Evolutionary conservation across 2,113 vertebrate genomes (phyloP).

Genomic region (Ariopsis seemanni): DNA sequence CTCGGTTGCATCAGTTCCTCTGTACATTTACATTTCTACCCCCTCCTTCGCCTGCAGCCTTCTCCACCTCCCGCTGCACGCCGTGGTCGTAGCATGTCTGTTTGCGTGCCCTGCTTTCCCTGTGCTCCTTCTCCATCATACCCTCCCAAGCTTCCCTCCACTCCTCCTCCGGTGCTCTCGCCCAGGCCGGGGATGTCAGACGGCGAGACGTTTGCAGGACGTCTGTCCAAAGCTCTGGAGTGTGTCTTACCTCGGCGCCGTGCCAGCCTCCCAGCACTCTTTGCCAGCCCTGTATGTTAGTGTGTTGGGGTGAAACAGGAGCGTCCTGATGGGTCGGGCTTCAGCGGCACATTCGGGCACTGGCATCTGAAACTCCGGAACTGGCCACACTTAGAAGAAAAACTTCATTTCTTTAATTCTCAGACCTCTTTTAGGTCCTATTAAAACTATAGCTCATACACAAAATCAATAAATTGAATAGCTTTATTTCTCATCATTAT

Average conservation of each 20-base stretch:
- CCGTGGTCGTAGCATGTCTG: slow-evolving; percentile 96
- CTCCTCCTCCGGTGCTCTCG: slow-evolving; percentile 82
- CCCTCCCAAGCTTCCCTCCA: slow-evolving; percentile 76
- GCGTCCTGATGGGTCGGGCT: slow-evolving; percentile 18
- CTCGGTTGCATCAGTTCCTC: slow-evolving; percentile 25
- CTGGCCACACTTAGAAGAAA: background rate
- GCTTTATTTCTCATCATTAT: background rate
- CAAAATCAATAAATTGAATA: background rate
- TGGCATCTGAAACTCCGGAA: background rate
- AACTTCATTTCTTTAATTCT: background rate
- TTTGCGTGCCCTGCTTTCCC: slow-evolving; percentile 89
- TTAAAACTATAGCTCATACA: background rate
- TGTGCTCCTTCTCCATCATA: slow-evolving; percentile 74
- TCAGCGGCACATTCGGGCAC: background rate
- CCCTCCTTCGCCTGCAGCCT: slow-evolving; percentile 61
- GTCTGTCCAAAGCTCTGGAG: slow-evolving; percentile 96
- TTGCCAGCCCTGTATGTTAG: slow-evolving; percentile 94
- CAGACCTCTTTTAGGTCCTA: background rate
- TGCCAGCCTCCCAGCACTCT: slow-evolving; percentile 95
- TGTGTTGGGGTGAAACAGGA: slow-evolving; percentile 64
- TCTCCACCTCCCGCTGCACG: slow-evolving; percentile 68
- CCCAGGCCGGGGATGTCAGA: slow-evolving; percentile 77
- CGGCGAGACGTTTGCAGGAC: slow-evolving; percentile 91
- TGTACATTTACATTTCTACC: slow-evolving; percentile 43
- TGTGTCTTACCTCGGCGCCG: slow-evolving; percentile 89